Evolutionary conservation across 1,140 invertebrate species (phyloP).

Genomic region (Drosophila bocki): DNA sequence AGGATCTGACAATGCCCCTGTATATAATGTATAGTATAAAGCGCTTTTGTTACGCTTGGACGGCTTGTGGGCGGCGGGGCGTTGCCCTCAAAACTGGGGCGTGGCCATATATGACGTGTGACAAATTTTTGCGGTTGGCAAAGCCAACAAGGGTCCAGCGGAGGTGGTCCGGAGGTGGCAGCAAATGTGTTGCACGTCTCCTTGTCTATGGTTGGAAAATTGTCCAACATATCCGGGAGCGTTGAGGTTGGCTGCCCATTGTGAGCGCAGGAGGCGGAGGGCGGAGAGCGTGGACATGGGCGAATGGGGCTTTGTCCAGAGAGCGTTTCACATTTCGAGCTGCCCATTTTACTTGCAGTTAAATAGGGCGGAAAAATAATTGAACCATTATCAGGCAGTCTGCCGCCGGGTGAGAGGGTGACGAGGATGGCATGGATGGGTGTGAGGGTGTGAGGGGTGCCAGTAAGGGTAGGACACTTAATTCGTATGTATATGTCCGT

Average conservation of each 20-base stretch:
- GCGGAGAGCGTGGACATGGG: too few species aligned
- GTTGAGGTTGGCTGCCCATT: constrained; percentile 59
- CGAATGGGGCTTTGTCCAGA: neutral
- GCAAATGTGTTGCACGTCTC: constrained; percentile 56
- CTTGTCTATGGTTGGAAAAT: constrained; percentile 72
- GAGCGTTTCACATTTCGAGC: constrained; percentile 24
- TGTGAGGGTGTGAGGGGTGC: neutral
- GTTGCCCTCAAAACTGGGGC: constrained; percentile 48
- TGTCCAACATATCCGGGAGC: constrained; percentile 75
- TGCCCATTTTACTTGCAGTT: constrained; percentile 70
- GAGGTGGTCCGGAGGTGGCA: neutral
- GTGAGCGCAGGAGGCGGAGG: neutral
- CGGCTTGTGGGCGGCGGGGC: constrained; percentile 7
- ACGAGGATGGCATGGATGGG: neutral
- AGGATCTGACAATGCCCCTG: constrained; percentile 58
- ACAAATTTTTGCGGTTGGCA: constrained; percentile 70
- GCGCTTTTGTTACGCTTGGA: constrained; percentile 47
- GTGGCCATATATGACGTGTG: constrained; percentile 67
- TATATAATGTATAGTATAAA: constrained; percentile 37
- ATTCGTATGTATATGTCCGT: constrained; percentile 10
- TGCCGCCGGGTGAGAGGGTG: constrained; percentile 6
- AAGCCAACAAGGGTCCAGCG: constrained; percentile 43
- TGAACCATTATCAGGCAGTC: constrained; percentile 81
- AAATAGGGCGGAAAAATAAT: constrained; percentile 84
- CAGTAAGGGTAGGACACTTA: constrained; percentile 8